Conservation (phyloP, 2,113 vertebrate species). For the Carassius gibelio region DNA sequence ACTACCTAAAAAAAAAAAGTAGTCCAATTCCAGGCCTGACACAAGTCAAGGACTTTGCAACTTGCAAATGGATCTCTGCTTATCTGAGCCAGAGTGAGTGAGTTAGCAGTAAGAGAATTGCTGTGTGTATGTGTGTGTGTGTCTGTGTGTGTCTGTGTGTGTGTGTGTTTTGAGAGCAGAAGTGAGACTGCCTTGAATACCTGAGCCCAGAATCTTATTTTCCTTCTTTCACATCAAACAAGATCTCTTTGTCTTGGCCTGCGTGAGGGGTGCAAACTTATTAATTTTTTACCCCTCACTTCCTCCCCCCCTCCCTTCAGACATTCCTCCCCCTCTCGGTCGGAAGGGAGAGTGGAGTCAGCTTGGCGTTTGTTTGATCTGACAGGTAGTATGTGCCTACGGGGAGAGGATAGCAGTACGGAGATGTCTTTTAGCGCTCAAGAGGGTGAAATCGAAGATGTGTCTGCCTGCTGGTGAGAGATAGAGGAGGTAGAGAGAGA, state of each 20-base stretch:
- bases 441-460: constrained; percentile 74
- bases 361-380: constrained; percentile 75
- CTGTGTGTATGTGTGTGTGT: not conserved
- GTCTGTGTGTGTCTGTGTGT: not conserved
- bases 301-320: not conserved
- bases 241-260: constrained; percentile 62
- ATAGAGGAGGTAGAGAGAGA: constrained; percentile 64
- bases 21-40: not conserved
- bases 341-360: constrained; percentile 44
- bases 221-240: constrained; percentile 54
- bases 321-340: not conserved
- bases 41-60: constrained; percentile 35
- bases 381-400: constrained; percentile 74
- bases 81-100: constrained; percentile 1
- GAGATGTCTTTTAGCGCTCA: constrained; percentile 71
- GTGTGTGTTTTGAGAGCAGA: constrained; percentile 35
- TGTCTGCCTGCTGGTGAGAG: constrained; percentile 71
- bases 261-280: constrained; percentile 56
- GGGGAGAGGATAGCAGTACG: constrained; percentile 65
- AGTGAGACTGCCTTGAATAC: constrained; percentile 31
- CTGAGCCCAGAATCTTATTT: constrained; percentile 33
- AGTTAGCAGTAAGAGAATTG: constrained; percentile 26
- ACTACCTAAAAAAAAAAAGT: not conserved
- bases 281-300: constrained; percentile 53
- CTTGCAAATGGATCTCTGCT: constrained; percentile 26